phyloP scores from a whole-genome alignment of 2,888 invertebrate species.

The Eilema sororculum region DNA sequence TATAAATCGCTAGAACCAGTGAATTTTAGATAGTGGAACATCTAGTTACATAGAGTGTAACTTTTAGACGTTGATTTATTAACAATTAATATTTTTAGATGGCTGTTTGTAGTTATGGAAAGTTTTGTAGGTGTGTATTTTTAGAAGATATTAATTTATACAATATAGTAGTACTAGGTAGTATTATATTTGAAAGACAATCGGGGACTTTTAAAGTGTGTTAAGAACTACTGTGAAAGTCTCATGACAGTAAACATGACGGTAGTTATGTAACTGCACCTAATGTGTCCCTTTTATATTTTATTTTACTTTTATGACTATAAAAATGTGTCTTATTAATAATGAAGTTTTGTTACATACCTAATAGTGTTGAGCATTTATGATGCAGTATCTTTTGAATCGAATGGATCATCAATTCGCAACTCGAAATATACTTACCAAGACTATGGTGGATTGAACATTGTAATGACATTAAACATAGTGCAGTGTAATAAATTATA shows the following conservation, averaged over 20 bases:
- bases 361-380: not conserved
- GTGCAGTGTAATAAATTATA: too few relatives aligned
- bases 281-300: not conserved
- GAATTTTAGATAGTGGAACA: slow-evolving; percentile 40
- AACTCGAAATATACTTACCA: not conserved
- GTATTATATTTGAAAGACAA: slow-evolving; percentile 27
- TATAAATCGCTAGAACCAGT: slow-evolving; percentile 48
- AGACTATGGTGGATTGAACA: not conserved
- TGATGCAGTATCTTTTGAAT: not conserved
- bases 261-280: not conserved
- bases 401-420: not conserved
- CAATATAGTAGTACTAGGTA: slow-evolving; percentile 43
- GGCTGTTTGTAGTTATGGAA: slow-evolving; percentile 74
- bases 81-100: slow-evolving; percentile 76
- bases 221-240: slow-evolving; percentile 16
- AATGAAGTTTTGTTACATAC: too few relatives aligned
- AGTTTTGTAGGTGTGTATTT: slow-evolving; percentile 66
- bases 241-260: not conserved
- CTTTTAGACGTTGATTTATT: slow-evolving; percentile 58
- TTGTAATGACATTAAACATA: not conserved
- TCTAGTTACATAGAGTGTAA: slow-evolving; percentile 51
- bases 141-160: slow-evolving; percentile 62
- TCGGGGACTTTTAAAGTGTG: slow-evolving; percentile 16
- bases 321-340: not conserved
- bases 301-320: not conserved